These are phyloP conservation scores for Megathymus violae DNA, from an alignment of 1,140 invertebrate genomes.

Conservation along the genomic window DNA sequence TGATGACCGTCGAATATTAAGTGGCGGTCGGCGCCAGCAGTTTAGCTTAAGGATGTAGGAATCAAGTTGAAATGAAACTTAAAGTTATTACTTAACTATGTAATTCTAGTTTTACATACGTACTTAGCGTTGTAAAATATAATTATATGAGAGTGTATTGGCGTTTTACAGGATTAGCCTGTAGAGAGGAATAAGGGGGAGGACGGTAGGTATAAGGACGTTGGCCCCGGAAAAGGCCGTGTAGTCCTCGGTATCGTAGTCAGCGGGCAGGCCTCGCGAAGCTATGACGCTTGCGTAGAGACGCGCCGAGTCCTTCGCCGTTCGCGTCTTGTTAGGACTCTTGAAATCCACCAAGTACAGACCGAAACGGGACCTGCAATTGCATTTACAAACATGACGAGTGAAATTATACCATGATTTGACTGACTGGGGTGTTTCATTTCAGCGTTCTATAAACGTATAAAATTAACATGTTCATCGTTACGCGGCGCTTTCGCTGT, in stretches of 20 bases:
- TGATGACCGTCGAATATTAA: constrained; percentile 78
- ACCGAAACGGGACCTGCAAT: constrained; percentile 88
- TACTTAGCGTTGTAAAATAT: constrained; percentile 64
- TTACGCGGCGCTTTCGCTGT: too few relatives aligned
- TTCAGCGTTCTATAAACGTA: constrained; percentile 31
- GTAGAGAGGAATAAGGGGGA: constrained; percentile 57
- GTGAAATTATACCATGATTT: constrained; percentile 76
- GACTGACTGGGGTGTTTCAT: constrained; percentile 69
- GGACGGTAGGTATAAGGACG: constrained; percentile 52
- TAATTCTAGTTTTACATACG: constrained; percentile 69
- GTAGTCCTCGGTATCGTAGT: constrained; percentile 79
- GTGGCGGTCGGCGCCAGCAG: constrained; percentile 4
- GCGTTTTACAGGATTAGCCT: constrained; percentile 58
- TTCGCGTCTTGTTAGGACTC: constrained; percentile 87
- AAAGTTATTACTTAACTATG: constrained; percentile 70
- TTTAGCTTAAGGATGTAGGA: constrained; percentile 63
- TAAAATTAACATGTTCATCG: constrained; percentile 7
- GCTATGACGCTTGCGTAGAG: constrained; percentile 81
- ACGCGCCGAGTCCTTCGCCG: constrained; percentile 88
- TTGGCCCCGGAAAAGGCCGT: constrained; percentile 66
- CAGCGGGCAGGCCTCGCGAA: constrained; percentile 61
- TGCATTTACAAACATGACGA: constrained; percentile 80
- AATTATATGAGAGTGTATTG: constrained; percentile 41
- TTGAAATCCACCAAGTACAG: constrained; percentile 90
- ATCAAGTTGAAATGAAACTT: constrained; percentile 75